Base-by-base conservation (phyloP, 1,140 invertebrate genomes). In the Vanessa atalanta region DNA sequence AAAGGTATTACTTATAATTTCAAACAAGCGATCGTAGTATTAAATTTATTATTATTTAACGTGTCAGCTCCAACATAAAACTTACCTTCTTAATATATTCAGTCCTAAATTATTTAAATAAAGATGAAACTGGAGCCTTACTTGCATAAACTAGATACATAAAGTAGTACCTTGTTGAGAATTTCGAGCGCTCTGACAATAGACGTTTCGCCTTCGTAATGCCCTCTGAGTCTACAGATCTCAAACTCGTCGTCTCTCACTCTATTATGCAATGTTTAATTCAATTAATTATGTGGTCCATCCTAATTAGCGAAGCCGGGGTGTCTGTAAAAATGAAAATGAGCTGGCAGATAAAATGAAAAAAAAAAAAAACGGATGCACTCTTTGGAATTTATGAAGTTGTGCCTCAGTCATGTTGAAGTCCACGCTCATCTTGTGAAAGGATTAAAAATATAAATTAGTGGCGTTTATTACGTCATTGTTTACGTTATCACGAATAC, bases 211-310 rank as follows among this genome's bases (percentile, higher is more conserved):
- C 71, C 76, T 78, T 76, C 64, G 65, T 75, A 73, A 79, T 73
- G 67, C 73, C 69, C 70, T 51, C 73, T 71, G 65, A 72, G 61
- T 64, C 26, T 70, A 68, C 48, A 63, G 55, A 76, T 47, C 74
- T 68, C 69, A 73, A 81, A 72, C 79, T 76, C 75, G 68, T 78
- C 72, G 74, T 70, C 72, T 75, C 78, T 79, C 80, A 81, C 75
- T 79, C 89, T 87, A 88, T 88, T 88, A 89, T 87, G 78, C 87
- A 88, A 85, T 89, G 87, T 87, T 91, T 88, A 84, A 91, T 91
- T 91, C 87, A 91, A 91, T 87, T 86, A 89, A 80, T 82, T 83
- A 83, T 84, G 84, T 87, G 83, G 82, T 81, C 79, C 79, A 80
- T 78, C 81, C 79, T 88, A 88, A 90, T 89, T 91, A 88, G 76